Conservation (phyloP, 2,888 invertebrate species). For the Cloeon dipterum region DNA sequence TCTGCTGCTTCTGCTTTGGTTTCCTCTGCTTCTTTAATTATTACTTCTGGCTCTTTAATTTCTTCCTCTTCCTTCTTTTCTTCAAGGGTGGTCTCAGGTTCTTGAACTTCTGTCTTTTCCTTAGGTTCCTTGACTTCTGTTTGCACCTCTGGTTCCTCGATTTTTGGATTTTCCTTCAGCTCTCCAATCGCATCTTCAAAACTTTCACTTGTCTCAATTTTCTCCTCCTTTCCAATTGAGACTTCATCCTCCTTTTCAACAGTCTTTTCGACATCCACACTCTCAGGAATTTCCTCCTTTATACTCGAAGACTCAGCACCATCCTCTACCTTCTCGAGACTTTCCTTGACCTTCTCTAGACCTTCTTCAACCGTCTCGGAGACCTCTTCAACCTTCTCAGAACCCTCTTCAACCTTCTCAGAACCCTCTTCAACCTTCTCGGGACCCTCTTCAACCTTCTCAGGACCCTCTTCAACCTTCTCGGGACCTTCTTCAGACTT, state of each 20-base stretch:
- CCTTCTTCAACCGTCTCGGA: background rate
- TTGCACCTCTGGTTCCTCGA: slow-evolving; percentile 10
- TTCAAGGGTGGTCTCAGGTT: too few relatives aligned
- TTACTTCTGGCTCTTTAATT: slow-evolving; percentile 13
- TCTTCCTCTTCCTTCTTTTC: slow-evolving; percentile 4
- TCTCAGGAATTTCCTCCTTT: slow-evolving; percentile 2
- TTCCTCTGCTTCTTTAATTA: slow-evolving; percentile 20
- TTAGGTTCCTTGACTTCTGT: slow-evolving; percentile 6
- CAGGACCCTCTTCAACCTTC: background rate
- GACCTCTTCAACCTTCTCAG: background rate
- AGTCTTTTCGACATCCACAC: background rate
- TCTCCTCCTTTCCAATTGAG: too few relatives aligned
- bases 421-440: background rate
- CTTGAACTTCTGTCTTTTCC: slow-evolving; percentile 4
- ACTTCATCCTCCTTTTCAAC: background rate
- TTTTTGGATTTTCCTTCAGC: slow-evolving; percentile 15
- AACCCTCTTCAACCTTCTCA: background rate
- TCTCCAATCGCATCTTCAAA: background rate
- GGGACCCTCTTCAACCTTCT: background rate
- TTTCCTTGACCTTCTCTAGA: background rate
- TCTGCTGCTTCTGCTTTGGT: slow-evolving; percentile 10
- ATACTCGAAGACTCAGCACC: background rate
- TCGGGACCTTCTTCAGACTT: too few relatives aligned
- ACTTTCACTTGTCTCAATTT: background rate
- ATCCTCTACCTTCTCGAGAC: background rate